These are phyloP conservation scores for Athalia cordata DNA, from an alignment of 2,888 invertebrate genomes.

Conservation along the genomic window DNA sequence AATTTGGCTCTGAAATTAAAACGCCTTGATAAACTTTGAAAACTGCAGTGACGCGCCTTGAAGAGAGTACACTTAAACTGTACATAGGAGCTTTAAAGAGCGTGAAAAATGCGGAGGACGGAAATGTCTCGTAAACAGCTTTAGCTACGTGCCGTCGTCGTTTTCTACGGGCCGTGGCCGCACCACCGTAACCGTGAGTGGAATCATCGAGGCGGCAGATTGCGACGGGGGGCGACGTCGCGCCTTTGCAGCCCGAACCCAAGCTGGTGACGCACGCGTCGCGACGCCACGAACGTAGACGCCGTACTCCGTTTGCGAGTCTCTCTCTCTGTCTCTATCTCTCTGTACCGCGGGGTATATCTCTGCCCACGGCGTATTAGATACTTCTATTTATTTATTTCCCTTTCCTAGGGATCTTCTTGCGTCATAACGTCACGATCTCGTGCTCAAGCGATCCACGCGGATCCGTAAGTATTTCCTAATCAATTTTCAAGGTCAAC, in stretches of 20 bases:
- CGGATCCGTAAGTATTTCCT: neutral
- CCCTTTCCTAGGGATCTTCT: constrained; percentile 49
- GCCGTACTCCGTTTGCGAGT: neutral
- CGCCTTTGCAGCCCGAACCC: constrained; percentile 10
- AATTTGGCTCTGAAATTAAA: neutral
- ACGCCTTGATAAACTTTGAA: too few species aligned
- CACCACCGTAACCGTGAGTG: constrained; percentile 31
- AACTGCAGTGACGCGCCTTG: neutral
- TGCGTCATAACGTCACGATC: constrained; percentile 45
- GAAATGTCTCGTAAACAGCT: neutral
- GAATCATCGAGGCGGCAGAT: constrained; percentile 43
- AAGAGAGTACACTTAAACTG: neutral
- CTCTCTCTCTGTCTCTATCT: constrained; percentile 32
- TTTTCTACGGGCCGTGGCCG: constrained; percentile 15
- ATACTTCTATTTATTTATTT: constrained; percentile 43
- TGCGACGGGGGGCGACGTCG: constrained; percentile 38
- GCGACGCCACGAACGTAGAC: constrained; percentile 36
- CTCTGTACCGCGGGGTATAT: neutral
- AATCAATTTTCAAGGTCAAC: too few species aligned
- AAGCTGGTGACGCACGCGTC: constrained; percentile 39
- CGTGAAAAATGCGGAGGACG: neutral
- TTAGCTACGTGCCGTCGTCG: neutral
- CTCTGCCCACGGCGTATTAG: too few species aligned
- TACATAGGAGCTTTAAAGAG: neutral
- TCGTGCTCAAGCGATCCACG: constrained; percentile 53